Evolutionary conservation across 1,140 invertebrate species (phyloP), one percentile per base, ranked within the genome.

Genomic region (Bombus sibiricus): DNA sequence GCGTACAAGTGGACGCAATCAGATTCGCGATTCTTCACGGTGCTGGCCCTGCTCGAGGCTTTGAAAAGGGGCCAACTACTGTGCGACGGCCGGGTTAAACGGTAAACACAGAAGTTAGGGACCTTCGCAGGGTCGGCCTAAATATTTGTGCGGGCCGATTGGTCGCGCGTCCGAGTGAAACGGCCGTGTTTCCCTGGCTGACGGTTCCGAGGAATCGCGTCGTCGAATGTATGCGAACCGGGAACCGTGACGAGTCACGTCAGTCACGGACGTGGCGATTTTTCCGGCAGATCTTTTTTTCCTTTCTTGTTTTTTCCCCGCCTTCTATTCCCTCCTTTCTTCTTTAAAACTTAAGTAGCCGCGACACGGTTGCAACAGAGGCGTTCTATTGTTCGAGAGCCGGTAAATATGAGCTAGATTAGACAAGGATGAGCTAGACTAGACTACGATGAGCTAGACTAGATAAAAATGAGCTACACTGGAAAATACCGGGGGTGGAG

Each of bases 141-240:
- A 92, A 92, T 92, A 92, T 93, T 93, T 93, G 89, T 89, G 83
- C 83, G 82, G 66, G 37, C 73, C 92, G 92, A 94, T 93, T 93
- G 93, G 92, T 91, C 84, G 79, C 90, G 92, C 87, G 71, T 81
- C 64, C 68, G 8, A 79, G 59, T 81, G 66, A 73, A 76, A 87
- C 82, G 59, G n/a, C 64, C 47, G 87, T 25, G 73, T 87, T 79
- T 86, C 78, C 47, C 41, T 41, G 32, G 12, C 18, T n/a, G 18
- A 28, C 3, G 0, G 12, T 32, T 18, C 64, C 64, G 32, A n/a
- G 13, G 32, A 66, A 34, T 66, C 32, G 28, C 6, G 79, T 79
- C 15, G 32, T 39, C 5, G 43, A 85, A 34, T 37, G 64, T 57
- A 79, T 43, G 28, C n/a, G 59, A 32, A 66, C 32, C 4, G 9